Evolutionary conservation across 64 coral and sea anemone genomes (phyloP).

Genomic region (Actinia tenebrosa): DNA sequence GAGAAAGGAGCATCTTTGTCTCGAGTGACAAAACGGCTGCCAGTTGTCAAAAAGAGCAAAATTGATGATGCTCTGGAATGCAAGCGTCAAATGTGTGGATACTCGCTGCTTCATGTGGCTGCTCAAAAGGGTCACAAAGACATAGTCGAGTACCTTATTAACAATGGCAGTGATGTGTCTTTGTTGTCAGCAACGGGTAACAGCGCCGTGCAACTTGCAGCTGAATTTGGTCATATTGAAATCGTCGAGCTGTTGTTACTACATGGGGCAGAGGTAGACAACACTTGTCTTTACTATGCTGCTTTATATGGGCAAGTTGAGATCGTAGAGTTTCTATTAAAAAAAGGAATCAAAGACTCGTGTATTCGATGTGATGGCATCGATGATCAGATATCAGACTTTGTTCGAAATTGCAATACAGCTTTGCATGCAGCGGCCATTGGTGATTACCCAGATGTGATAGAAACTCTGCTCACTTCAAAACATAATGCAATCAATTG

Average conservation of each 20-base stretch:
- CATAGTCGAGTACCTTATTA: conserved; percentile 31
- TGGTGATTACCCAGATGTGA: not conserved
- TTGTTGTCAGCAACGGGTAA: not conserved
- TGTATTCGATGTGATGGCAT: conserved; percentile 7
- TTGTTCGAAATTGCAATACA: conserved; percentile 16
- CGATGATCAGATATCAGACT: not conserved
- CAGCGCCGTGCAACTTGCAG: conserved; percentile 37
- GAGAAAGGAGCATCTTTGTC: conserved; percentile 38
- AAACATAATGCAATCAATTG: conserved; percentile 15
- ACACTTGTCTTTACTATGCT: conserved; percentile 29
- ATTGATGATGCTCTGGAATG: not conserved
- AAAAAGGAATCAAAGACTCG: conserved; percentile 24
- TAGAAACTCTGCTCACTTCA: conserved; percentile 10
- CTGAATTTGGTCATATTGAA: conserved; percentile 35
- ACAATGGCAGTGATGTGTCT: not conserved
- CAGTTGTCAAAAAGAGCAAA: not conserved
- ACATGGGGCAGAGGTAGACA: conserved; percentile 18
- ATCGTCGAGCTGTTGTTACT: conserved; percentile 19
- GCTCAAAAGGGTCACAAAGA: conserved; percentile 27
- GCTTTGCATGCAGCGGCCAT: conserved; percentile 28
- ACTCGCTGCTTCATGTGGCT: conserved; percentile 35
- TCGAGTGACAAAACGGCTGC: not conserved
- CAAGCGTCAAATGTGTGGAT: conserved; percentile 30
- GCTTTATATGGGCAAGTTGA: conserved; percentile 25
- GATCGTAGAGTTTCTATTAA: conserved; percentile 32